phyloP scores from a whole-genome alignment of 2,888 invertebrate species.

The Trilocha varians region DNA sequence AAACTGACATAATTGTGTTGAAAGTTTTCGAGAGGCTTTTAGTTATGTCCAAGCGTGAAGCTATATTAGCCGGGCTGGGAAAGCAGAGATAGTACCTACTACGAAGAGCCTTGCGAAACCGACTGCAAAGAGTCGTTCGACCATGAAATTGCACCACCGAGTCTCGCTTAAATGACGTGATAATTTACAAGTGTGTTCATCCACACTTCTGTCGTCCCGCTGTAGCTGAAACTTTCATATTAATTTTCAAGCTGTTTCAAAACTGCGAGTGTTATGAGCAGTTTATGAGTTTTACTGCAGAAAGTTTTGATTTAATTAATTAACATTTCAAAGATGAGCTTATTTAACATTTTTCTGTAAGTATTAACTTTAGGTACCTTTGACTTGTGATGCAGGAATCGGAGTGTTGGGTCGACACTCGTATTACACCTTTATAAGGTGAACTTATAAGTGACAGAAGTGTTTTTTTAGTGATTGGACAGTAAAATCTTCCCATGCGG shows the following conservation, averaged over 20 bases:
- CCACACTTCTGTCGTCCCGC: constrained; percentile 25
- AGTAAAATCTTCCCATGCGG: no score
- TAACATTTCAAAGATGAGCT: background rate
- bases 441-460: no score
- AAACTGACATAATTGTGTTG: background rate
- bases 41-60: background rate
- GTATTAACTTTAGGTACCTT: no score
- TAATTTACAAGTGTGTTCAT: constrained; percentile 44
- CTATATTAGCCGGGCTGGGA: constrained; percentile 7
- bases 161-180: constrained; percentile 42
- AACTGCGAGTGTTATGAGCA: constrained; percentile 1
- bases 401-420: no score
- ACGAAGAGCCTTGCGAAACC: constrained; percentile 8
- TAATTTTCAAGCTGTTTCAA: constrained; percentile 17
- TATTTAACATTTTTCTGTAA: background rate
- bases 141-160: constrained; percentile 44
- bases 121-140: constrained; percentile 18
- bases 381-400: no score
- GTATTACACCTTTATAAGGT: no score
- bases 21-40: background rate
- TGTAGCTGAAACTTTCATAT: constrained; percentile 27
- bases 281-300: background rate
- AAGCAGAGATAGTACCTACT: constrained; percentile 17
- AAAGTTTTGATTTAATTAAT: background rate
- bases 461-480: no score